Base-by-base conservation (phyloP, 2,113 vertebrate genomes). In the Suncus etruscus region DNA sequence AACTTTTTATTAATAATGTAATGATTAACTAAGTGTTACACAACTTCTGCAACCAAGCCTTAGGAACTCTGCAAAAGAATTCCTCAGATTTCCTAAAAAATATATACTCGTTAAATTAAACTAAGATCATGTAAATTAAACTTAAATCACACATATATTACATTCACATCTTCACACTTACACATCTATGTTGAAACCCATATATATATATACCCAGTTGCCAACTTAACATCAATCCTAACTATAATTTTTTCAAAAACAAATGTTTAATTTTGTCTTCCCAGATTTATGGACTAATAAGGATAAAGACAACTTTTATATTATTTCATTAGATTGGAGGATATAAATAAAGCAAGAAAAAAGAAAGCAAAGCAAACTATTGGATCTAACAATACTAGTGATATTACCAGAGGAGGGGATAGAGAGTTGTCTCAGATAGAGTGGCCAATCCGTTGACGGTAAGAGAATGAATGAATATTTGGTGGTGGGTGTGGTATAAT, bases 61-160 rank as follows among this genome's bases (percentile, higher is more conserved):
- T 63, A 63, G 29, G 25, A 48, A 84, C 69, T 51, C 25, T 85
- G 39, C 5, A 18, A 18, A 93, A 84, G 39, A 29, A 50, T n/a
- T 3, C 79, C 39, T 70, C 39, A 94, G 83, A 94, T 61, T 69
- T 8, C 91, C 68, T 69, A 89, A 69, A 50, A 50, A 74, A 66
- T 87, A 31, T 48, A 86, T 76, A 10, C 20, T 79, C 84, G 45
- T 87, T 54, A 80, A 84, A 70, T 81, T 87, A 87, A 81, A 85
- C 86, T 70, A 87, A 90, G 79, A 66, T 32, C 45, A 87, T 74
- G 73, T 78, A 39, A 39, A 39, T 39, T 39, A 39, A 39, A 39
- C 39, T 39, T 2, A 63, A 88, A 75, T 4, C 39, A 79, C 50
- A 51, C 29, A 11, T 69, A 85, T 65, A 92, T 65, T 70, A 92